Percentiles rank a stretch among this genome's conserved stretches.
These are phyloP conservation scores for Poeciliopsis retropinna DNA, from an alignment of 2,113 vertebrate genomes.

Conservation along the genomic window DNA sequence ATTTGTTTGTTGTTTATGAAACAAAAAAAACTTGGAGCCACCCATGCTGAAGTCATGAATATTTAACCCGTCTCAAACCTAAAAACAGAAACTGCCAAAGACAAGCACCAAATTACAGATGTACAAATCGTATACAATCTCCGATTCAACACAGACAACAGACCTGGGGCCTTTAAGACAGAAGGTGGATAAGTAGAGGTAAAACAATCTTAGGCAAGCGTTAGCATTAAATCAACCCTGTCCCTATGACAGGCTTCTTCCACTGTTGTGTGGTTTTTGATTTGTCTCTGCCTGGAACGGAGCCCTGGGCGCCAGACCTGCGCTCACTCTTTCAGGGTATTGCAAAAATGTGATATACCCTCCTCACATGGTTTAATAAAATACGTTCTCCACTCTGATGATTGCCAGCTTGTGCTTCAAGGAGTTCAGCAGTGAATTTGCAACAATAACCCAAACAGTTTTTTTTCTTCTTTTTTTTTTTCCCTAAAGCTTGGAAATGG, in stretches of 20 bases:
- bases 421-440: conserved; percentile 28
- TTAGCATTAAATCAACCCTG: conserved; percentile 61
- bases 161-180: conserved; percentile 34
- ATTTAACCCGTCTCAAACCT: conserved; percentile 67
- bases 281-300: conserved; percentile 60
- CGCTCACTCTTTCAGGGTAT: conserved; percentile 63
- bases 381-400: conserved; percentile 52
- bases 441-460: conserved; percentile 15
- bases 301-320: conserved; percentile 61
- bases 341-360: conserved; percentile 55
- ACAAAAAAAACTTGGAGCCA: conserved; percentile 41
- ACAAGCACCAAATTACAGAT: conserved; percentile 63
- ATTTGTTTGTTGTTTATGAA: conserved; percentile 67
- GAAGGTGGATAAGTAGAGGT: conserved; percentile 47
- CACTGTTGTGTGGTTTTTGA: conserved; percentile 58
- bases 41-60: conserved; percentile 69
- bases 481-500: conserved; percentile 24
- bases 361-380: conserved; percentile 59
- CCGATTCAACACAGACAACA: conserved; percentile 35
- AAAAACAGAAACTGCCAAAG: conserved; percentile 60
- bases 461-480: neutral
- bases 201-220: conserved; percentile 59
- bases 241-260: conserved; percentile 49
- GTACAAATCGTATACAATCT: conserved; percentile 57
- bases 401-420: conserved; percentile 53